Evolutionary conservation across 2,113 vertebrate genomes (phyloP).

Genomic region (Campylomormyrus tamandua): DNA sequence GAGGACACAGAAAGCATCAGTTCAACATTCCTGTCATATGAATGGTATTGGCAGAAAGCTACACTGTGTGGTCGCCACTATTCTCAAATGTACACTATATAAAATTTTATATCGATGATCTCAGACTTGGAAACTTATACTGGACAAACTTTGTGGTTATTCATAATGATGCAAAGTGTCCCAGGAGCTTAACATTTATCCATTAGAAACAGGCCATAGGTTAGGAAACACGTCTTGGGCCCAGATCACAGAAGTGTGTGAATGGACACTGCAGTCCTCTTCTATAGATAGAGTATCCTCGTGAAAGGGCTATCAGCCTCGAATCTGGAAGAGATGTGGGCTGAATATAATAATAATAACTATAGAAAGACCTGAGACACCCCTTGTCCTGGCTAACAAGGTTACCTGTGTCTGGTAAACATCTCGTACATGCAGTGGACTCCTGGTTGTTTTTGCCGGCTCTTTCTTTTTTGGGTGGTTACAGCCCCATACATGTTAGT

Average conservation of each 20-base stretch:
- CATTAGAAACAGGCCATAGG: background rate
- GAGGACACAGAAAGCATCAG: background rate
- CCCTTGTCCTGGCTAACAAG: background rate
- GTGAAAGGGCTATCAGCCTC: background rate
- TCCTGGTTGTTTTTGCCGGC: background rate
- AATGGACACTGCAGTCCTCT: background rate
- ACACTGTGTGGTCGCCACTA: background rate
- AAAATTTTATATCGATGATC: background rate
- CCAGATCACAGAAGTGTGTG: background rate
- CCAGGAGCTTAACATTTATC: background rate
- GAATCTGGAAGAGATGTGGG: background rate
- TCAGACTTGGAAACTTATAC: background rate
- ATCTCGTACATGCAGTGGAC: background rate
- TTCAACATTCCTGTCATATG: background rate
- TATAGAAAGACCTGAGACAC: background rate
- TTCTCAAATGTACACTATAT: background rate
- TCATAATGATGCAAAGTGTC: background rate
- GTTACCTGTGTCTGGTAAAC: background rate
- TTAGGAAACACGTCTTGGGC: background rate
- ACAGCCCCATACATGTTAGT: background rate
- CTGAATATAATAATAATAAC: background rate
- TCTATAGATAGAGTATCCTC: background rate
- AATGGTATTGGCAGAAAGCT: background rate
- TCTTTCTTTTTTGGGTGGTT: background rate
- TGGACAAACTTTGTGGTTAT: background rate